Percentiles rank a stretch among this genome's conserved stretches.
phyloP scores from a whole-genome alignment of 2,888 invertebrate species.

The Gortyna flavago region DNA sequence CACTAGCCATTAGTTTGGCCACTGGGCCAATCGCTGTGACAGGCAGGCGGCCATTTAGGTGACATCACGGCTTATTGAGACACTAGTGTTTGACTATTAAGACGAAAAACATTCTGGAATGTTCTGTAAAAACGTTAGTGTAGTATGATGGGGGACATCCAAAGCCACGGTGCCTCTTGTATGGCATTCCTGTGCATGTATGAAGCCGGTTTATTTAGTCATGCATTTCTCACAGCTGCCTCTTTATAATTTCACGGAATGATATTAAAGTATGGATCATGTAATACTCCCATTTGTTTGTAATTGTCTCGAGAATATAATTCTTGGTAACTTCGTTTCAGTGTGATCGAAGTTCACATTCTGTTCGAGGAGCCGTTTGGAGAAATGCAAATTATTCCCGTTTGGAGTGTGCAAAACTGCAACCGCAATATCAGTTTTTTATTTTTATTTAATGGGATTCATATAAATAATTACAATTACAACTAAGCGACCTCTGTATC shows the following conservation, averaged over 20 bases:
- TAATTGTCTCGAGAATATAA: conserved; percentile 17
- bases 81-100: conserved; percentile 16
- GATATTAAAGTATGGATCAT: conserved; percentile 30
- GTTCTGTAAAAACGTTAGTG: background rate
- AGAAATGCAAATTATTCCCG: background rate
- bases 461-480: background rate
- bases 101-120: conserved; percentile 18
- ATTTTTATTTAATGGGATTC: background rate
- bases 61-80: conserved; percentile 55
- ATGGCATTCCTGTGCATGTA: conserved; percentile 31
- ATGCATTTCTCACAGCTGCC: conserved; percentile 55
- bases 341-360: background rate
- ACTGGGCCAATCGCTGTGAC: conserved; percentile 34
- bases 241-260: conserved; percentile 53
- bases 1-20: conserved; percentile 50
- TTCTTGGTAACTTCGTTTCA: conserved; percentile 7
- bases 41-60: conserved; percentile 56
- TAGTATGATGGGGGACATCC: background rate
- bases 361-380: background rate
- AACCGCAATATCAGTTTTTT: background rate
- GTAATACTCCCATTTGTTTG: conserved; percentile 29
- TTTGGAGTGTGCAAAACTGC: background rate
- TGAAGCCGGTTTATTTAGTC: conserved; percentile 54
- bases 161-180: background rate
- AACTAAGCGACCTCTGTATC: conserved; percentile 54